Evolutionary conservation across 2,888 invertebrate species (phyloP), one percentile per base, ranked within the genome.

Genomic region (Entomobrya proxima): DNA sequence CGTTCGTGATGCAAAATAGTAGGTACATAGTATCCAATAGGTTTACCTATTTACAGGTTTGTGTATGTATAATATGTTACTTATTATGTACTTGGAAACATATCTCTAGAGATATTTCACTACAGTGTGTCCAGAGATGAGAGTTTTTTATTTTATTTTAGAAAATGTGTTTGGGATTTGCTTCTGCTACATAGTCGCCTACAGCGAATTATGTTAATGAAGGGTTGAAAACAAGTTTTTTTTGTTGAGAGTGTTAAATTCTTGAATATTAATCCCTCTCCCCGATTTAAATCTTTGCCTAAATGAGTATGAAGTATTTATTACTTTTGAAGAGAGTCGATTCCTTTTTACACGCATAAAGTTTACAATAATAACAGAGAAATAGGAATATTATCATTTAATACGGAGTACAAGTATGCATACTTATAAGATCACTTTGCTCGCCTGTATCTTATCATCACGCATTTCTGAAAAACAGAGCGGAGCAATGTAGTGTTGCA

Each of bases 241-340:
- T 78, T 27, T 47, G 5, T 32, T 9, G 67, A 87, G 88, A 89
- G 89, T 89, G 89, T 89, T 89, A 88, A 89, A 89, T 89, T 89
- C 89, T 88, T 89, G 89, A 89, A 89, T 89, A 88, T 89, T 89
- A 89, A 89, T 89, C 87, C 86, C 37, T 64, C 21, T 87, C 84
- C 81, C 87, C 88, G 89, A 89, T 89, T 89, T 89, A 89, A 89
- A 88, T 89, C 88, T 85, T 87, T 88, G 76, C 88, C 88, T 89
- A 89, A 89, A 89, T 89, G 89, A 89, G 89, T 88, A 89, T 88
- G 89, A 89, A 89, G 88, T 89, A 89, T 89, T 89, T 89, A 89
- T 89, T 88, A 83, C 88, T 84, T 78, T 84, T 32, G 32, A 15
- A 64, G 21, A 64, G 35, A 72, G 86, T 86, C 86, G 81, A 86